Conservation (phyloP, 2,113 vertebrate genomes). For the Clupea harengus region DNA sequence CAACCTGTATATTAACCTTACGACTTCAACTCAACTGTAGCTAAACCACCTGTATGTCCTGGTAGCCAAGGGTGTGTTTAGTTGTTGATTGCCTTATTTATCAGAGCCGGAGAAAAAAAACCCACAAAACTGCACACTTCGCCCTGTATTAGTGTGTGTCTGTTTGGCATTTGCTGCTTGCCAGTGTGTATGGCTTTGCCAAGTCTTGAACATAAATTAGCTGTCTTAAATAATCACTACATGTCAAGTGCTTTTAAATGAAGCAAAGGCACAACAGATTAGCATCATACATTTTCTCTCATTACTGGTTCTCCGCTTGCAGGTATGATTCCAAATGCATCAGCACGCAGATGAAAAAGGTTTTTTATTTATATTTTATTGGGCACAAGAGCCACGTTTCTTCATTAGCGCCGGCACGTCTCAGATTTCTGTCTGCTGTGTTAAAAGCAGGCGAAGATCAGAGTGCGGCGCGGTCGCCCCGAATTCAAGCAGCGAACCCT, state of each 20-base stretch:
- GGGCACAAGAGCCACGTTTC: not conserved
- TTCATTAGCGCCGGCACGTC: not conserved
- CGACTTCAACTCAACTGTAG: not conserved
- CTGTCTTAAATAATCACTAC: conserved; percentile 1
- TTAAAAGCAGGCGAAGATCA: conserved; percentile 19
- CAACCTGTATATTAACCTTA: too few species aligned
- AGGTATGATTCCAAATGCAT: not conserved
- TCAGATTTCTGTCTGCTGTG: not conserved
- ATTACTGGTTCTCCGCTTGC: not conserved
- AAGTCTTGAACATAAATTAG: not conserved
- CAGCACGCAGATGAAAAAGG: not conserved
- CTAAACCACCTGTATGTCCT: not conserved
- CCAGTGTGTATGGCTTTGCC: not conserved
- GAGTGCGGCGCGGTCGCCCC: conserved; percentile 10
- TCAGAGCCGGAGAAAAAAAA: not conserved
- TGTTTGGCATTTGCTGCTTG: not conserved
- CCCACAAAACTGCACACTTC: not conserved
- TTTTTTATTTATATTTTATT: not conserved
- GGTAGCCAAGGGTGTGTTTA: not conserved
- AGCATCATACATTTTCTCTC: conserved; percentile 4
- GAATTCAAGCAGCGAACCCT: not conserved
- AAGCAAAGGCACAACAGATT: not conserved
- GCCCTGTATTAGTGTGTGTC: not conserved
- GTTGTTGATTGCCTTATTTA: not conserved
- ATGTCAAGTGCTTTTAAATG: conserved; percentile 1